Base-by-base conservation (phyloP, 35 echinoderm and acorn worm genomes). In the Ophioderma brevispina region DNA sequence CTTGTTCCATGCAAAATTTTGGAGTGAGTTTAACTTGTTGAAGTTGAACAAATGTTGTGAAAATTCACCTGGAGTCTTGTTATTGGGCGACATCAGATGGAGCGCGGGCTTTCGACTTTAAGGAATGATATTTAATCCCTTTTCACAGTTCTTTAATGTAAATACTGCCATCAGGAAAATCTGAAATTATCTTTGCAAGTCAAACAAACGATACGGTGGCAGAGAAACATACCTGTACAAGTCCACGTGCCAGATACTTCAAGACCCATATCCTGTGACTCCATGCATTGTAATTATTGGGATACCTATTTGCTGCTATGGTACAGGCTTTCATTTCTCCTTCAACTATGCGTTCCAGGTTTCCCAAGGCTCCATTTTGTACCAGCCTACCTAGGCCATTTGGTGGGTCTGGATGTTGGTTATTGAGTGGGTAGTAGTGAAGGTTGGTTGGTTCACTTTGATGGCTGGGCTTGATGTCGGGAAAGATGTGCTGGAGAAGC, bases 201-300 rank as follows among this genome's bases (percentile, higher is more conserved):
- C n/a, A n/a, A n/a, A n/a, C n/a, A n/a, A n/a, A n/a, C n/a, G n/a
- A n/a, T n/a, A n/a, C n/a, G n/a, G n/a, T n/a, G n/a, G n/a, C n/a
- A n/a, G n/a, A n/a, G n/a, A n/a, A n/a, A 17, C n/a, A 43, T 90
- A 94, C 93, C 93, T 92, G 85, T 64, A 42, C 19, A 78, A 50
- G 76, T 46, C 63, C 40, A 78, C 82, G 36, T 1, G 87, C 90
- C 33, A 98, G 82, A 39, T 82, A 31, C 87, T 95, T 78, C 0
- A 98, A 41, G 25, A 91, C 90, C 96, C 96, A 98, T 90, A 95
- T 93, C 55, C 93, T 88, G 37, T 98, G 96, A 81, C 90, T 95
- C 96, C 96, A 98, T 13, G 96, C 96, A 91, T 92, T 93, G 80
- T 98, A 98, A 59, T 98, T 98, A 77, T 90, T 98, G 25, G 87